Base-by-base conservation (phyloP, 2,888 invertebrate genomes). In the Pristionchus japonicus region DNA sequence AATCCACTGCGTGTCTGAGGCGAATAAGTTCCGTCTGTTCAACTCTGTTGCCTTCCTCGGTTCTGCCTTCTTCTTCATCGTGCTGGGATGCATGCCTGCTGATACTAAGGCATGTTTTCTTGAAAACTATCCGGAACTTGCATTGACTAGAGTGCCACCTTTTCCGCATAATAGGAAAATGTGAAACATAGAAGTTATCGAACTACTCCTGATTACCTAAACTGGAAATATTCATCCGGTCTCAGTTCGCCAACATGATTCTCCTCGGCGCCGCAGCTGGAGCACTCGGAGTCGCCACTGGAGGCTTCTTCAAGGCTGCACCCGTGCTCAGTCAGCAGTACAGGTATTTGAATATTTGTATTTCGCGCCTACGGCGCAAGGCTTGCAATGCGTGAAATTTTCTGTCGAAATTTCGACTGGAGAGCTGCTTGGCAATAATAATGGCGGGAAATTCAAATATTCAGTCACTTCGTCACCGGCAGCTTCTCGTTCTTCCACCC, bases 401-500 rank as follows among this genome's bases (percentile, higher is more conserved):
- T 1, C 80, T 43, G 80, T n/a, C 43, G 43, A 77, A 49, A 47
- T 17, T 80, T 80, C 47, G 27, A n/a, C 80, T 47, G 47, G 47
- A 9, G 43, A 47, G n/a, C 20, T 74, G 1, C 20, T 74, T 74
- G n/a, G 3, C 15, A 6, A 1, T 27, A 61, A 3, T 67, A 15
- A 15, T 1, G 27, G 61, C 61, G 61, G 27, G 61, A 61, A 61
- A 27, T 61, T 27, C 27, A 64, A 64, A 64, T 88, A 20, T 82
- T 43, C 86, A 89, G 92, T 89, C 93, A 93, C 64, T 94, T 94
- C 83, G 94, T 94, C 34, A 94, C 94, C 31, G 94, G 94, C 70
- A 94, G 93, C 88, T 91, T 94, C 86, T 93, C 93, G n/a, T 89
- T 94, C 40, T 93, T 93, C 87, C 88, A 93, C 88, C 93, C 93